phyloP scores from a whole-genome alignment of 2,113 vertebrate genomes.

The Willisornis vidua region DNA sequence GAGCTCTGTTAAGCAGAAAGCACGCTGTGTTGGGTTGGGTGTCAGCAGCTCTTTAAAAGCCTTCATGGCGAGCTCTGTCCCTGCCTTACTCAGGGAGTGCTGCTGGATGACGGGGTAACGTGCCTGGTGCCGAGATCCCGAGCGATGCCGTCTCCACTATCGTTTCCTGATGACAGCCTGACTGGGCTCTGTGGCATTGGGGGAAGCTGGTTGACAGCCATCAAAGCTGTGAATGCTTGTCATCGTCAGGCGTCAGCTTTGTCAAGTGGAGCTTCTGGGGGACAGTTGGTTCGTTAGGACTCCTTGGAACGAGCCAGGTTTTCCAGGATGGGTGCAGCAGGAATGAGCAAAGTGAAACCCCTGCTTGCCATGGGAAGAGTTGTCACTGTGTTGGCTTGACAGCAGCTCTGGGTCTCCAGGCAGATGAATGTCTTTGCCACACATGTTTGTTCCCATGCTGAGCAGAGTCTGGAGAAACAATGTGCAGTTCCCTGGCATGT shows the following conservation, averaged over 20 bases:
- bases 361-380: not conserved
- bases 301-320: not conserved
- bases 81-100: not conserved
- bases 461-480: not conserved
- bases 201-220: not conserved
- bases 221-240: not conserved
- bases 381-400: not conserved
- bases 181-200: not conserved
- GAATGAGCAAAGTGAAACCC: not conserved
- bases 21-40: not conserved
- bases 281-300: not conserved
- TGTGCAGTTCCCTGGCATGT: not conserved
- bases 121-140: not conserved
- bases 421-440: not conserved
- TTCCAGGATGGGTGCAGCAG: not conserved
- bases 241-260: not conserved
- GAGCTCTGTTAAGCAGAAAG: not conserved
- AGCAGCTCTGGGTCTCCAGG: not conserved
- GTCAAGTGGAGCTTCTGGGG: not conserved
- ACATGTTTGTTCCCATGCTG: not conserved
- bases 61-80: not conserved
- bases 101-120: not conserved
- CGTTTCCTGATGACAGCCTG: not conserved
- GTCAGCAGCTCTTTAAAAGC: constrained; percentile 3
- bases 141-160: not conserved